Percentiles rank a stretch among this genome's conserved stretches.
Conservation (phyloP, 2,888 invertebrate species). For the Scrobipalpa atriplicella region DNA sequence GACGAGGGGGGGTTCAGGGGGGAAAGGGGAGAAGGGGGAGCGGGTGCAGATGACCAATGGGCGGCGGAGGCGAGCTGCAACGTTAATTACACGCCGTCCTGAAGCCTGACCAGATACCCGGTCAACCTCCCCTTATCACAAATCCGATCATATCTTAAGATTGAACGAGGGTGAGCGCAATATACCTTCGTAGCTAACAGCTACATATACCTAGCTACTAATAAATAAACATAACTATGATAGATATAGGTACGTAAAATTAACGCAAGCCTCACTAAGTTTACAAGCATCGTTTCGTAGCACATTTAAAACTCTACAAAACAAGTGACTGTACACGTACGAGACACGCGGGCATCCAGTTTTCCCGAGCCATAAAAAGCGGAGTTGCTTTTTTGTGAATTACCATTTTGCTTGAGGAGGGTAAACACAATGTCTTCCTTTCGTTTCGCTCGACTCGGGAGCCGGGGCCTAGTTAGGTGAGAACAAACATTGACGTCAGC, state of each 20-base stretch:
- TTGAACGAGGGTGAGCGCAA: slow-evolving; percentile 12
- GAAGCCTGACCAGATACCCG: slow-evolving; percentile 16
- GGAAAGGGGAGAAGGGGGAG: slow-evolving; percentile 30
- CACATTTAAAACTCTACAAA: slow-evolving; percentile 13
- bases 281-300: slow-evolving; percentile 1
- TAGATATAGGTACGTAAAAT: slow-evolving; percentile 4
- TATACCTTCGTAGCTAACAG: background rate
- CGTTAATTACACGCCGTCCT: slow-evolving; percentile 56
- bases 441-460: slow-evolving; percentile 17
- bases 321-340: slow-evolving; percentile 19
- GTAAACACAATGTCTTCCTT: slow-evolving; percentile 47
- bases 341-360: slow-evolving; percentile 14
- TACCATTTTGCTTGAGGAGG: slow-evolving; percentile 44
- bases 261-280: background rate
- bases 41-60: slow-evolving; percentile 69
- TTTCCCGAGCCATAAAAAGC: slow-evolving; percentile 26
- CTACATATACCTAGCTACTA: background rate
- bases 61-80: slow-evolving; percentile 52
- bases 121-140: slow-evolving; percentile 16
- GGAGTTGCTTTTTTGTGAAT: slow-evolving; percentile 32
- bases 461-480: slow-evolving; percentile 38
- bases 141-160: slow-evolving; percentile 23
- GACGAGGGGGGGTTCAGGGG: slow-evolving; percentile 30
- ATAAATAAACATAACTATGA: background rate
- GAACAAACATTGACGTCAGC: slow-evolving; percentile 59